These are phyloP conservation scores for Anoplopoma fimbria DNA, from an alignment of 2,113 vertebrate species.

Conservation along the genomic window DNA sequence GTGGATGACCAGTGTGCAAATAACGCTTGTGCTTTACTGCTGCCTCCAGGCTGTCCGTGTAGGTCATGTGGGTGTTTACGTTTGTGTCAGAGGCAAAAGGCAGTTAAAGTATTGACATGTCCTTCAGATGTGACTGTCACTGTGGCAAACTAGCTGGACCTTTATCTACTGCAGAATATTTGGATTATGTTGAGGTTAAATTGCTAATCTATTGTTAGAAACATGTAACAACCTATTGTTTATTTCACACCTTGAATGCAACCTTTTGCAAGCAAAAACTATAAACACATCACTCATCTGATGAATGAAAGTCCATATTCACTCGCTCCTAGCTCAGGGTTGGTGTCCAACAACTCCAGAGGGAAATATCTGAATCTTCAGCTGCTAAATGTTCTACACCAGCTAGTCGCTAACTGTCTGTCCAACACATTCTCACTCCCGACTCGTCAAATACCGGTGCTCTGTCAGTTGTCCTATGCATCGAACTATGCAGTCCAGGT, in stretches of 20 bases:
- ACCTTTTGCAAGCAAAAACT: too few relatives aligned
- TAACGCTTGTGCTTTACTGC: slow-evolving; percentile 46
- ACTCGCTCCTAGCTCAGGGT: background rate
- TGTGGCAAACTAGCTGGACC: background rate
- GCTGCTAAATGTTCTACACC: background rate
- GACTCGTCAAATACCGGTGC: background rate
- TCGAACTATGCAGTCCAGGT: too few relatives aligned
- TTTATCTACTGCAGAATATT: background rate
- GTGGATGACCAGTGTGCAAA: slow-evolving; percentile 32
- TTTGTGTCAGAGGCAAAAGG: slow-evolving; percentile 41
- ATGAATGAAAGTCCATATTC: background rate
- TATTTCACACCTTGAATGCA: background rate
- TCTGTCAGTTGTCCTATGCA: too few relatives aligned
- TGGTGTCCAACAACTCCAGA: background rate
- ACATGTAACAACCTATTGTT: background rate
- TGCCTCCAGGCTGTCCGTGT: slow-evolving; percentile 40
- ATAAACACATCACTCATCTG: too few relatives aligned
- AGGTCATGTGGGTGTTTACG: slow-evolving; percentile 60
- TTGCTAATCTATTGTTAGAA: background rate
- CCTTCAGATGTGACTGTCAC: slow-evolving; percentile 34
- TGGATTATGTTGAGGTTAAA: background rate
- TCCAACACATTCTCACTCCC: too few relatives aligned
- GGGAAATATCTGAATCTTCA: background rate
- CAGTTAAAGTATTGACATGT: slow-evolving; percentile 59
- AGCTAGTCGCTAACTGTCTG: background rate